A percentile compares a stretch with the other conserved stretches of the same genome.
Evolutionary conservation across 1,140 invertebrate genomes (phyloP).

Genomic region (Mizuhopecten yessoensis): DNA sequence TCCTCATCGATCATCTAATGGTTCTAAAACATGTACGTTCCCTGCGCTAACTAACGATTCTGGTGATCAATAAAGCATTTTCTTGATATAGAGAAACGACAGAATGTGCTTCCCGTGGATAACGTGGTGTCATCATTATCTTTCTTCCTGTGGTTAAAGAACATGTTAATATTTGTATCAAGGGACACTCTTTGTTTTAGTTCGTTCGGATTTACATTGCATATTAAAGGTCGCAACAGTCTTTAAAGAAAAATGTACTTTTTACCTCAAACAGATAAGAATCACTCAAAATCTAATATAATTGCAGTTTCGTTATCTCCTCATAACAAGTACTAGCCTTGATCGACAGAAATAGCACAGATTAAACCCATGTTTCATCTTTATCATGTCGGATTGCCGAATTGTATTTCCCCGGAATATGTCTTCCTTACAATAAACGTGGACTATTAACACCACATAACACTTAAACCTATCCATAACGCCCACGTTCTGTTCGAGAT

Average conservation of each 20-base stretch:
- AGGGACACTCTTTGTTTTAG: too few species aligned
- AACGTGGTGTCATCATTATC: background rate
- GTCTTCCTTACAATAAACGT: background rate
- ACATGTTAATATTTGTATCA: too few species aligned
- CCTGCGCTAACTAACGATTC: background rate
- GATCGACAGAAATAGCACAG: background rate
- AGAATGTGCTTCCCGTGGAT: background rate
- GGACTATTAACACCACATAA: background rate
- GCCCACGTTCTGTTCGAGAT: background rate
- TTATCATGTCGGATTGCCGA: background rate
- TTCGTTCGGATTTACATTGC: too few species aligned
- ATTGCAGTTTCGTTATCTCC: background rate
- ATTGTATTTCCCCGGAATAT: background rate
- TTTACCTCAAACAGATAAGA: too few species aligned
- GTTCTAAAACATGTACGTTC: slow-evolving; percentile 88
- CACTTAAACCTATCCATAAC: background rate
- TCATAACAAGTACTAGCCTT: background rate
- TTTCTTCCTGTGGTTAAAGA: too few species aligned
- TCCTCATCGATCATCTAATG: slow-evolving; percentile 88
- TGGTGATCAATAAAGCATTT: background rate
- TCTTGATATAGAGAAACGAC: background rate
- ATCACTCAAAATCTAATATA: background rate
- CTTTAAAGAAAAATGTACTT: too few species aligned
- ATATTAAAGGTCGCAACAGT: too few species aligned
- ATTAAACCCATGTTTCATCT: background rate